Conservation (phyloP, 2,888 invertebrate genomes). For the Eristalis pertinax region DNA sequence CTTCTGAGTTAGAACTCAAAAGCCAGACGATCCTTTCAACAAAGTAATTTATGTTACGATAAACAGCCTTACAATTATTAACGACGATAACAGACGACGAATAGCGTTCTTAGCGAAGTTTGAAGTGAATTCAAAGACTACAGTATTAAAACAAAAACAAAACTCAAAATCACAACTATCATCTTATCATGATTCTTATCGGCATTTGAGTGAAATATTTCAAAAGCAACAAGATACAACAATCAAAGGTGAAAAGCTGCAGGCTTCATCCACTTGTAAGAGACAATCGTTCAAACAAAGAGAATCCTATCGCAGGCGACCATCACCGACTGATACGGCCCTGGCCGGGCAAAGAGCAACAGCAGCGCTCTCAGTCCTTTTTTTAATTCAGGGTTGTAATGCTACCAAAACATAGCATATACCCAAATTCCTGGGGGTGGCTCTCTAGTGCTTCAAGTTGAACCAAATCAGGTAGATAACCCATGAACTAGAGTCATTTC, state of each 20-base stretch:
- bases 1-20: too few relatives aligned
- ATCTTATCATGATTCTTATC: too few relatives aligned
- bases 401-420: conserved; percentile 49
- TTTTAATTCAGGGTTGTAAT: conserved; percentile 46
- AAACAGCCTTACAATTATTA: too few relatives aligned
- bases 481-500: conserved; percentile 44
- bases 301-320: background rate
- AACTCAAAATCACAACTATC: too few relatives aligned
- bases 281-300: background rate
- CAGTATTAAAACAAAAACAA: too few relatives aligned
- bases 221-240: too few relatives aligned
- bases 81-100: too few relatives aligned
- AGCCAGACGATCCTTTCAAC: too few relatives aligned
- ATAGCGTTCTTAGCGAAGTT: too few relatives aligned
- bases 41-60: too few relatives aligned
- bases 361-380: conserved; percentile 34
- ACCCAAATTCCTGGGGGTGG: conserved; percentile 20
- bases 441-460: conserved; percentile 15
- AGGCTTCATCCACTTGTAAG: background rate
- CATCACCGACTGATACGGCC: background rate
- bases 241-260: background rate
- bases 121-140: too few relatives aligned
- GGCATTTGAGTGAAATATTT: too few relatives aligned
- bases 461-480: conserved; percentile 59
- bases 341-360: conserved; percentile 45